These are phyloP conservation scores for Adelges cooleyi DNA, from an alignment of 1,140 invertebrate species.

Conservation along the genomic window DNA sequence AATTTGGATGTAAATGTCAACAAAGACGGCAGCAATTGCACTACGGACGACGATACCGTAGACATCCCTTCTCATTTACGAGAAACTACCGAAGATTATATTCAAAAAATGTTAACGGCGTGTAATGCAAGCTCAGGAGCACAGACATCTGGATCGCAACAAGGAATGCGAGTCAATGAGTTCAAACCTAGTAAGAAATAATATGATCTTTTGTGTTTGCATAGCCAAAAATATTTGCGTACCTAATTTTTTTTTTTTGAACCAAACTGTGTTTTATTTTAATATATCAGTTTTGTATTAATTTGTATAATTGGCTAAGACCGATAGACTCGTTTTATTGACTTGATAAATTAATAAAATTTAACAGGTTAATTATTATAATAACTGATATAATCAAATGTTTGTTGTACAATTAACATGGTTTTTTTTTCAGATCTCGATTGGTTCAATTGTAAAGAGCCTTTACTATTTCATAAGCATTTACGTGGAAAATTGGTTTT, in stretches of 20 bases:
- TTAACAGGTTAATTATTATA: too few species aligned
- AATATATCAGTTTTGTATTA: too few species aligned
- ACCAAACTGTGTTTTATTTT: too few species aligned
- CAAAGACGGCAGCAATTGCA: background rate
- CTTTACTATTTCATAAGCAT: conserved; percentile 51
- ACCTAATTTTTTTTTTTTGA: too few species aligned
- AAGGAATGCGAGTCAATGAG: conserved; percentile 5
- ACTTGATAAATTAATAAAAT: too few species aligned
- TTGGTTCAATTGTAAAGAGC: conserved; percentile 67
- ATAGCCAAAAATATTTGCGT: too few species aligned
- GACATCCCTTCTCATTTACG: background rate
- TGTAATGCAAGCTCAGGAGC: background rate
- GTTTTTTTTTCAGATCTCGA: too few species aligned
- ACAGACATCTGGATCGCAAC: background rate
- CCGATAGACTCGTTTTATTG: too few species aligned
- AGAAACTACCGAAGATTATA: conserved; percentile 19
- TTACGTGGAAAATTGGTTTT: conserved; percentile 68
- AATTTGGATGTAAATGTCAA: too few species aligned
- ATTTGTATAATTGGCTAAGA: too few species aligned
- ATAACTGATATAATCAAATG: too few species aligned
- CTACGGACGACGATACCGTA: background rate
- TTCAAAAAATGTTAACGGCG: conserved; percentile 15
- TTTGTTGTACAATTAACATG: too few species aligned
- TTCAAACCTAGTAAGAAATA: conserved; percentile 10
- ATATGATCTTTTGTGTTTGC: background rate